A percentile compares a stretch with the other conserved stretches of the same genome.
Conservation (phyloP, 1,140 invertebrate species). For the Calycopis cecrops region DNA sequence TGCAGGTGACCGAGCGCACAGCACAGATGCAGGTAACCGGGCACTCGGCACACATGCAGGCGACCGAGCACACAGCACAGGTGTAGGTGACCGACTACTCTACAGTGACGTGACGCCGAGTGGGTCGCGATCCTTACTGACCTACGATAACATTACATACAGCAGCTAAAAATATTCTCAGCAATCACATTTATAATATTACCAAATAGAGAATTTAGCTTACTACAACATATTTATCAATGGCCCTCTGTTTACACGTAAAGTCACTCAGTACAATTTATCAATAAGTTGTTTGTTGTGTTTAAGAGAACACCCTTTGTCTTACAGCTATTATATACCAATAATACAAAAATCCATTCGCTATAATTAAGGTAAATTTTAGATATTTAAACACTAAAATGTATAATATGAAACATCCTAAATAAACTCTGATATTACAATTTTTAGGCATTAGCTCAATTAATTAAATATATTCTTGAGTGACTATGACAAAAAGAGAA, state of each 20-base stretch:
- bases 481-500: slow-evolving; percentile 71
- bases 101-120: slow-evolving; percentile 11
- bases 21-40: slow-evolving; percentile 38
- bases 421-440: slow-evolving; percentile 75
- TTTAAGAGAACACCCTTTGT: slow-evolving; percentile 69
- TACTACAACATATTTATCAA: slow-evolving; percentile 71
- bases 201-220: slow-evolving; percentile 72
- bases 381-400: slow-evolving; percentile 74
- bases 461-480: slow-evolving; percentile 66
- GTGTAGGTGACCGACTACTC: slow-evolving; percentile 33
- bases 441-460: slow-evolving; percentile 71
- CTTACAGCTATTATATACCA: slow-evolving; percentile 69
- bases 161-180: slow-evolving; percentile 72
- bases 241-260: slow-evolving; percentile 74
- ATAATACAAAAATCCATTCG: slow-evolving; percentile 74
- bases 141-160: slow-evolving; percentile 68
- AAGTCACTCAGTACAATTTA: slow-evolving; percentile 73
- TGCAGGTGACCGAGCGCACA: slow-evolving; percentile 27
- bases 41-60: slow-evolving; percentile 32
- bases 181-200: slow-evolving; percentile 71
- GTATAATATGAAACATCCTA: slow-evolving; percentile 75
- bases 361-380: slow-evolving; percentile 75
- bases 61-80: slow-evolving; percentile 31
- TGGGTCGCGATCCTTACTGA: slow-evolving; percentile 40
- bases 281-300: slow-evolving; percentile 62